Conservation (phyloP, 2,888 invertebrate genomes). For the Sesia bembeciformis region DNA sequence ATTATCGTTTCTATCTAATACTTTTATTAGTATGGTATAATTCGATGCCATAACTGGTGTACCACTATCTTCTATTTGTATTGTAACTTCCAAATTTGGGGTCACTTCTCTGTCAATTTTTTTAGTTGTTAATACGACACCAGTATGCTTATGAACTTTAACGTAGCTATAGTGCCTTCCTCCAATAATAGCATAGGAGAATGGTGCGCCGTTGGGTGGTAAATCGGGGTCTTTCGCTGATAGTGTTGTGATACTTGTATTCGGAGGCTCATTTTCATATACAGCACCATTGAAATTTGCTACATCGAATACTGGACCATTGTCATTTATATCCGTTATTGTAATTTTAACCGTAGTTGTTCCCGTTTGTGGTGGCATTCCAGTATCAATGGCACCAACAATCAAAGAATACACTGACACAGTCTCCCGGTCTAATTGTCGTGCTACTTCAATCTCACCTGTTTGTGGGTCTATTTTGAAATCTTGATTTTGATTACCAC, state of each 20-base stretch:
- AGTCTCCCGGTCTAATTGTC: conserved; percentile 86
- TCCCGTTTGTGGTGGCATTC: conserved; percentile 93
- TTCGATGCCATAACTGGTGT: conserved; percentile 87
- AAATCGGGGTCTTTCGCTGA: conserved; percentile 91
- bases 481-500: conserved; percentile 86
- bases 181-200: conserved; percentile 85
- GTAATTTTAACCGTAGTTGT: conserved; percentile 87
- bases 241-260: conserved; percentile 88
- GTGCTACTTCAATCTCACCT: conserved; percentile 86
- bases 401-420: conserved; percentile 82
- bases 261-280: conserved; percentile 89
- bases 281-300: conserved; percentile 83
- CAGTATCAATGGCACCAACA: conserved; percentile 91
- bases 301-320: conserved; percentile 88
- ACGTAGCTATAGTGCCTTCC: conserved; percentile 86
- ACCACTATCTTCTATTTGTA: conserved; percentile 93
- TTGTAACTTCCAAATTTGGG: conserved; percentile 81
- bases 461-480: conserved; percentile 92
- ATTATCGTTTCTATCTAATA: conserved; percentile 93
- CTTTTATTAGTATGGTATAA: conserved; percentile 82
- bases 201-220: conserved; percentile 93
- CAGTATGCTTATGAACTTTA: conserved; percentile 85
- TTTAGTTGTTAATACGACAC: conserved; percentile 84
- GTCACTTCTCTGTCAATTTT: conserved; percentile 88
- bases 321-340: conserved; percentile 92